Evolutionary conservation across 2,797 vertebrate genomes (phyloP).

Genomic region (Psittacula derbiana): DNA sequence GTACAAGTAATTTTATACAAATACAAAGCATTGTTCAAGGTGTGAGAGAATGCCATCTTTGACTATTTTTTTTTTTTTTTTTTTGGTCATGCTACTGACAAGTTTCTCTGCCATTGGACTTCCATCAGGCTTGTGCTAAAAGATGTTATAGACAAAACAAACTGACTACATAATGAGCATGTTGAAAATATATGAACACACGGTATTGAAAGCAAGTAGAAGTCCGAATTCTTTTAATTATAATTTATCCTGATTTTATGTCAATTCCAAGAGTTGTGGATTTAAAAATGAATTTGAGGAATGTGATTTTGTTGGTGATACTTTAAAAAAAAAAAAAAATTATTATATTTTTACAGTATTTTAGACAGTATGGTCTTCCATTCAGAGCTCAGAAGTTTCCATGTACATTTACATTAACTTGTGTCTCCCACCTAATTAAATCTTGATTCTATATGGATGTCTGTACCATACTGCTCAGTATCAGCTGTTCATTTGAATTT

Average conservation of each 20-base stretch:
- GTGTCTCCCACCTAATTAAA: not conserved
- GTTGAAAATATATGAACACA: not conserved
- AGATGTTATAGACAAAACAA: not conserved
- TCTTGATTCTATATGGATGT: not conserved
- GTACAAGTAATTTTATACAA: not conserved
- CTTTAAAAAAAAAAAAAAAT: too few relatives aligned
- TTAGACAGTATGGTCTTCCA: not conserved
- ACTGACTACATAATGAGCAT: not conserved
- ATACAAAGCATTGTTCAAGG: not conserved
- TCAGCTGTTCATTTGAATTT: not conserved
- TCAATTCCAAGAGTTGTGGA: not conserved
- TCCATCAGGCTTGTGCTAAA: not conserved
- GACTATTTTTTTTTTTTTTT: not conserved
- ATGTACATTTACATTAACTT: not conserved
- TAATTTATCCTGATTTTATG: not conserved
- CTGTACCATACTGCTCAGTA: not conserved
- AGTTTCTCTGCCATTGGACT: not conserved
- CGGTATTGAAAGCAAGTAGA: not conserved
- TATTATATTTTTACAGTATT: not conserved
- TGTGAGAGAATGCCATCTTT: not conserved
- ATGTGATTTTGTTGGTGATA: not conserved
- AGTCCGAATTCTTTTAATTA: not conserved
- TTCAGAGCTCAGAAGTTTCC: not conserved
- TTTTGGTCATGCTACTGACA: not conserved
- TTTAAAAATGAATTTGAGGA: not conserved